A percentile compares a stretch with the other conserved stretches of the same genome.
Conservation (phyloP, 2,113 vertebrate species). For the Sylvia atricapilla region DNA sequence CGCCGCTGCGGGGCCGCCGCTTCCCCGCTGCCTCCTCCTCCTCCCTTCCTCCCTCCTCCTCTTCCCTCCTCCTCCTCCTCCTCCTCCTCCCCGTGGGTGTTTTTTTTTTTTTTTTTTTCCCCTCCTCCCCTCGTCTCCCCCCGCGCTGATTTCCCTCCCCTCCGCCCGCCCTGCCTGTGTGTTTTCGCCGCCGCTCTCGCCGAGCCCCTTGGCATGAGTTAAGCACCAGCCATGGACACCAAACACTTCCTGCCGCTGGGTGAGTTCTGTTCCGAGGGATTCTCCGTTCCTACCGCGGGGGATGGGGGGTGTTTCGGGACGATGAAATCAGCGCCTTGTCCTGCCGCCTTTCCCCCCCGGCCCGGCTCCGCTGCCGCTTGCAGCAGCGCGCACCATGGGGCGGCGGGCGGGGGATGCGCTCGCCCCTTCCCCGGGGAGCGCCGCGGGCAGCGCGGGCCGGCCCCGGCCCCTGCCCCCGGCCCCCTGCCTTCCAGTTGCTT, state of each 20-base stretch:
- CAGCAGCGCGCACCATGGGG: not conserved
- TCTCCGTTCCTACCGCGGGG: not conserved
- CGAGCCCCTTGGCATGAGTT: too few species aligned
- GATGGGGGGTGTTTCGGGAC: not conserved
- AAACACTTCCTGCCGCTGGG: slow-evolving; percentile 77
- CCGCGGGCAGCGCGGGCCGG: not conserved
- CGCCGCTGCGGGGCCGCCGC: too few species aligned
- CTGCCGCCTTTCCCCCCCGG: not conserved
- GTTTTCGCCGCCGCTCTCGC: too few species aligned
- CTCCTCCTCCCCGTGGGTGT: too few species aligned
- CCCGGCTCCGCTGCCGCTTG: not conserved
- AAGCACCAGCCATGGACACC: too few species aligned
- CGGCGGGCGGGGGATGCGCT: not conserved
- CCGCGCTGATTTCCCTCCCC: too few species aligned
- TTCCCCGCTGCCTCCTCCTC: not conserved
- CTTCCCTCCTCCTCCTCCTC: too few species aligned
- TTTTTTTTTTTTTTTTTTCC: too few species aligned
- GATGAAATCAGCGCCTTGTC: not conserved
- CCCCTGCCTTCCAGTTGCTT: not conserved
- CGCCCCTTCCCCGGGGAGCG: not conserved
- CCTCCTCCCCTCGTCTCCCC: too few species aligned
- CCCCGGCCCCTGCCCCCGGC: not conserved
- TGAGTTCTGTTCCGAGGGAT: slow-evolving; percentile 50
- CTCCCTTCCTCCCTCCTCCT: too few species aligned
- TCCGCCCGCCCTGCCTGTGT: too few species aligned